These are phyloP conservation scores for Salticus scenicus DNA, from an alignment of 2,888 invertebrate species.

Conservation along the genomic window DNA sequence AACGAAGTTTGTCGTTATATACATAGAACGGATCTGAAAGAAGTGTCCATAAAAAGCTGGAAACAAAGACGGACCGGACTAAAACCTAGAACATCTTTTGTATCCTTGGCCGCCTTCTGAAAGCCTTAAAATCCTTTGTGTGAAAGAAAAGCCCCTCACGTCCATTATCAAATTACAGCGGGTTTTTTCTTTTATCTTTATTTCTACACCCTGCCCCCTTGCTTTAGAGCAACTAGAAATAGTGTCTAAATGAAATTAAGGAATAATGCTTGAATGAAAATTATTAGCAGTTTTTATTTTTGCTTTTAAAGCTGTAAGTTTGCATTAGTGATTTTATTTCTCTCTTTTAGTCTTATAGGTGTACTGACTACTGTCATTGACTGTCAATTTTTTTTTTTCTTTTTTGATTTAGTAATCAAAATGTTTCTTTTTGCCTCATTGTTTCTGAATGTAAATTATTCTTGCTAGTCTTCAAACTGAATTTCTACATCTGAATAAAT, in stretches of 20 bases:
- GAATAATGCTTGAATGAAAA: slow-evolving; percentile 26
- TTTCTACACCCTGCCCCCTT: neutral
- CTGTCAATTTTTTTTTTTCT: no score
- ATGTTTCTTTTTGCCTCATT: no score
- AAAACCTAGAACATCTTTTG: neutral
- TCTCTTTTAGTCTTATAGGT: no score
- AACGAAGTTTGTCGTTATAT: neutral
- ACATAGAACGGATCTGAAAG: neutral
- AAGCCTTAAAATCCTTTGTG: slow-evolving; percentile 6
- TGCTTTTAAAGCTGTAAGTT: neutral
- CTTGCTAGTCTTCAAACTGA: no score
- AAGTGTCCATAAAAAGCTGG: neutral
- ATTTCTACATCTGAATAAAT: no score
- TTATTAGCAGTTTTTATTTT: neutral
- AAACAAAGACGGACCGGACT: neutral
- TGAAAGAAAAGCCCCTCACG: neutral
- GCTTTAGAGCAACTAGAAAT: slow-evolving; percentile 32
- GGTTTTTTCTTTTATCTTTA: neutral
- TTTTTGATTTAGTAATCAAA: no score
- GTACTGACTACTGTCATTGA: no score
- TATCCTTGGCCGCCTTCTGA: neutral
- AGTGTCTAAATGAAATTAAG: slow-evolving; percentile 43
- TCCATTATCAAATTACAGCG: no score
- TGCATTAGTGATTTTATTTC: no score
- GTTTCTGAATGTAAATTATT: no score